Conservation (phyloP, 1,140 invertebrate genomes). For the Cherax quadricarinatus region DNA sequence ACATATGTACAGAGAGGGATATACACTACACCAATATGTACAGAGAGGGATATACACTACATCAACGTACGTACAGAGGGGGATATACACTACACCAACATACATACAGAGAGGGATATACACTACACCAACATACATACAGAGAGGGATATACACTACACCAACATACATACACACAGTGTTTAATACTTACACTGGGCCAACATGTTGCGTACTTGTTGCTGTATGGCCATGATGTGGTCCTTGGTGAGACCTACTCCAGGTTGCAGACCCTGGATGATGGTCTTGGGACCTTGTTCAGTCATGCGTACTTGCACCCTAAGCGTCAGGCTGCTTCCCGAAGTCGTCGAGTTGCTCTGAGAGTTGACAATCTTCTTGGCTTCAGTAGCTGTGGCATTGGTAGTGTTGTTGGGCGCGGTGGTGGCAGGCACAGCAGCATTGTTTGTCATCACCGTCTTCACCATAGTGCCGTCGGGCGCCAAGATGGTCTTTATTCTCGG, state of each 20-base stretch:
- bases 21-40: no score
- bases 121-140: no score
- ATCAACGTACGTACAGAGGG: no score
- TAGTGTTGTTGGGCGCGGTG: not conserved
- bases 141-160: no score
- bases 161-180: no score
- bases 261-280: conserved; percentile 68
- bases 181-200: conserved; percentile 67
- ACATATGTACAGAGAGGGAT: no score
- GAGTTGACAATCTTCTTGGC: not conserved
- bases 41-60: no score
- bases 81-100: no score
- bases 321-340: conserved; percentile 62
- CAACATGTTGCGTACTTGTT: conserved; percentile 70
- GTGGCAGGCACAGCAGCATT: conserved; percentile 61
- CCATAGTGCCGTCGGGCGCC: conserved; percentile 60
- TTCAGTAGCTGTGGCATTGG: not conserved
- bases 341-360: not conserved
- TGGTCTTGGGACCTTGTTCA: conserved; percentile 71
- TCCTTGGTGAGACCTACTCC: conserved; percentile 72
- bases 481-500: conserved; percentile 63
- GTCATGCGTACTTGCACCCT: conserved; percentile 72
- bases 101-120: no score
- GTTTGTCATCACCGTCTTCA: conserved; percentile 60
- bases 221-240: conserved; percentile 73